These are phyloP conservation scores for Drosophila glabriapex DNA, from an alignment of 2,888 invertebrate species.

Conservation along the genomic window DNA sequence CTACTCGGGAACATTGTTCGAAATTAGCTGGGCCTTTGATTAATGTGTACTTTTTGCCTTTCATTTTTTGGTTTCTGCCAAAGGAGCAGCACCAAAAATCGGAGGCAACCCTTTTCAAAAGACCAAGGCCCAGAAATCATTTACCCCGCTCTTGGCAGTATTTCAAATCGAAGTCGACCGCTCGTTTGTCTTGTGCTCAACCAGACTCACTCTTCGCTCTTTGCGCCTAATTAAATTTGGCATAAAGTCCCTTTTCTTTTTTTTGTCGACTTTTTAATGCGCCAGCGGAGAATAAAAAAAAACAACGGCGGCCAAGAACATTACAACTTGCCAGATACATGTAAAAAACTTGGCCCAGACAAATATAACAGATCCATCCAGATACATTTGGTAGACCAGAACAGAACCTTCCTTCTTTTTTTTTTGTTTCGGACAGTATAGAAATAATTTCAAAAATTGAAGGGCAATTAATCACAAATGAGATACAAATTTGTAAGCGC, in stretches of 20 bases:
- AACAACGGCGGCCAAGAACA: conserved; percentile 42
- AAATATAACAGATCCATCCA: conserved; percentile 66
- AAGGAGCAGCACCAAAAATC: conserved; percentile 51
- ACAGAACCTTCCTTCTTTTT: conserved; percentile 20
- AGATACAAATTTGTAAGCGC: conserved; percentile 69
- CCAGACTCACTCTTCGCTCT: conserved; percentile 60
- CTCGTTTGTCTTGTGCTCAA: conserved; percentile 73
- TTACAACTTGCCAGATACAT: conserved; percentile 62
- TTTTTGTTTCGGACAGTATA: conserved; percentile 20
- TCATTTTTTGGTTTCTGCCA: conserved; percentile 21
- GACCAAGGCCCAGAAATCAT: conserved; percentile 54
- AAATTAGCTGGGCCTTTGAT: conserved; percentile 76
- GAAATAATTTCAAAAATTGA: conserved; percentile 79
- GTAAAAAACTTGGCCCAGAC: conserved; percentile 66
- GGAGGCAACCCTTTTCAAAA: conserved; percentile 72
- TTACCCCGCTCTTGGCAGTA: conserved; percentile 66
- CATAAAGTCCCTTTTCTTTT: conserved; percentile 71
- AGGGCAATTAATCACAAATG: conserved; percentile 82
- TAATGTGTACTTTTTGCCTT: conserved; percentile 63
- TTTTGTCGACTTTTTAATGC: conserved; percentile 15
- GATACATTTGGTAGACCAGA: conserved; percentile 25
- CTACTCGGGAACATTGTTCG: conserved; percentile 30
- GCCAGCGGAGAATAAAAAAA: conserved; percentile 26
- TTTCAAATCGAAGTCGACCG: conserved; percentile 80
- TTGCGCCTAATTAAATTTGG: conserved; percentile 83